Evolutionary conservation across 2,797 vertebrate species (phyloP).

Genomic region (Protonibea diacanthus): DNA sequence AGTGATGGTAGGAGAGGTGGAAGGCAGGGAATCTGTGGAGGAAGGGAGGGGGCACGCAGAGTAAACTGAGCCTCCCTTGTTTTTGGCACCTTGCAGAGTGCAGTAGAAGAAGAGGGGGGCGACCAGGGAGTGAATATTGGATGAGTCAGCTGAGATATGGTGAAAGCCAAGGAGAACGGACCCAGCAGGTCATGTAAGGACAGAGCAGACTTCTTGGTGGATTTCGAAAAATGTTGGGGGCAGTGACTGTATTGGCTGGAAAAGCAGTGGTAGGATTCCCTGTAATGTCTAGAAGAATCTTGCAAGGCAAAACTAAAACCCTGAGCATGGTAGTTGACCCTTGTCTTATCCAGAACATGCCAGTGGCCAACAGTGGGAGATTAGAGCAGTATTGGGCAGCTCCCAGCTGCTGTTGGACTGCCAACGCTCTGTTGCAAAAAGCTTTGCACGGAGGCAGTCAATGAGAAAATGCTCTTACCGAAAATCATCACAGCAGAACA

Average conservation of each 20-base stretch:
- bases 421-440: constrained; percentile 7
- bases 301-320: constrained; percentile 16
- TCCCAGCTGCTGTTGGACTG: constrained; percentile 13
- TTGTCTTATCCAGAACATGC: background rate
- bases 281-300: background rate
- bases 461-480: constrained; percentile 18
- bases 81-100: constrained; percentile 79
- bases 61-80: constrained; percentile 80
- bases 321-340: constrained; percentile 5
- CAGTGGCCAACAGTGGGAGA: background rate
- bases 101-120: constrained; percentile 64
- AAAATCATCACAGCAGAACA: constrained; percentile 8
- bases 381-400: background rate
- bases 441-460: constrained; percentile 25
- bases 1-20: constrained; percentile 65
- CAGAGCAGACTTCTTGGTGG: constrained; percentile 21
- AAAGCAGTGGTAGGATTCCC: constrained; percentile 16
- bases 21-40: constrained; percentile 70
- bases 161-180: constrained; percentile 70
- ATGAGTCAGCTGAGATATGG: constrained; percentile 75
- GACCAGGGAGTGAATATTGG: constrained; percentile 65
- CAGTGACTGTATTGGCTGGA: background rate
- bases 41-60: constrained; percentile 75
- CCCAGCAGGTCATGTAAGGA: constrained; percentile 71
- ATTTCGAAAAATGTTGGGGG: constrained; percentile 33